Evolutionary conservation across 1,140 invertebrate genomes (phyloP).

Genomic region (Eufriesea mexicana): DNA sequence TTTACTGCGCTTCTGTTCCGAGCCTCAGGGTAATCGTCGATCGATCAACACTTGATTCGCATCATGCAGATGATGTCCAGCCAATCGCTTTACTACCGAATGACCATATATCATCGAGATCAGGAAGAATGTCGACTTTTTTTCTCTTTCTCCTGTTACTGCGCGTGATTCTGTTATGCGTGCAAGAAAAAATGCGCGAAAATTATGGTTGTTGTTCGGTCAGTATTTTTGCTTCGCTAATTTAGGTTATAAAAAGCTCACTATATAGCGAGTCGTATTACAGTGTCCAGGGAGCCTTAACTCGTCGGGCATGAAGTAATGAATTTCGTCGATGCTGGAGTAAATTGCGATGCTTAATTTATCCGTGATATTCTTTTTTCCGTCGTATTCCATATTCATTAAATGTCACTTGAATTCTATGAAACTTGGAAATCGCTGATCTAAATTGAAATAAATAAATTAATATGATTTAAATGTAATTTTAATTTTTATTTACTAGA

Average conservation of each 20-base stretch:
- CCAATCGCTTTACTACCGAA: conserved; percentile 22
- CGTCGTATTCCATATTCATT: background rate
- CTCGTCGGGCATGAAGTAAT: conserved; percentile 32
- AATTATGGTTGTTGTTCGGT: conserved; percentile 34
- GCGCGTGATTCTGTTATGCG: background rate
- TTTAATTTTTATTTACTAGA: too few species aligned
- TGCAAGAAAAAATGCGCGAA: background rate
- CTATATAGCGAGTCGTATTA: conserved; percentile 60
- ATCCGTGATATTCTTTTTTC: background rate
- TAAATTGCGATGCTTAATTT: background rate
- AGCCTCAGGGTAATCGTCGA: background rate
- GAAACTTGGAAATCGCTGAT: too few species aligned
- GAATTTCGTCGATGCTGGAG: conserved; percentile 6
- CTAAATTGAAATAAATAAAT: too few species aligned
- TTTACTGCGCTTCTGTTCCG: background rate
- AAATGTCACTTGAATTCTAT: too few species aligned
- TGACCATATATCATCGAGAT: background rate
- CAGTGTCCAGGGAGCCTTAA: conserved; percentile 27
- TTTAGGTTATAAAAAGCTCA: conserved; percentile 44
- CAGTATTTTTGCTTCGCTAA: conserved; percentile 47
- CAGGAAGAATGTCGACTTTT: background rate
- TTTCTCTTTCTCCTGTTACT: background rate
- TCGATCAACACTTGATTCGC: conserved; percentile 25
- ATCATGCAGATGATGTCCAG: conserved; percentile 4
- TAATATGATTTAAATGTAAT: too few species aligned